Evolutionary conservation across 2,113 vertebrate species (phyloP), one percentile per base, ranked within the genome.

Genomic region (Myotis lucifugus): DNA sequence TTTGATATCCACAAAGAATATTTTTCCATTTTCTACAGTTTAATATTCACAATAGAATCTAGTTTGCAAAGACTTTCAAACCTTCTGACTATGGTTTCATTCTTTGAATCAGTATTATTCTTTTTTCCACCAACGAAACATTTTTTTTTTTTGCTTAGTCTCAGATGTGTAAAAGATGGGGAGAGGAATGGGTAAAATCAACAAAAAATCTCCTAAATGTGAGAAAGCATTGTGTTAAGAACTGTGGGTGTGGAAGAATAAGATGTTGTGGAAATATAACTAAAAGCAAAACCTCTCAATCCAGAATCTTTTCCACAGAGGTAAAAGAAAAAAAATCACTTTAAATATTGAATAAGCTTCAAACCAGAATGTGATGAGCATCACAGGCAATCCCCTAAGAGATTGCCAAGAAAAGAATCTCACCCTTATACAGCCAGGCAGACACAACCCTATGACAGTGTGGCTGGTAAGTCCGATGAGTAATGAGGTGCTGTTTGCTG

Each of bases 121-220:
- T 78, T 78, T 93, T 85, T 46, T 50, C 23, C 21, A 69, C 11
- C 2, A 42, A 87, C 42, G 48, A 19, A 17, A 48, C 3, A 0
- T 6, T 21, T 21, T 56, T 56, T 56, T 56, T 19, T 56, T 42
- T 64, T 3, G 25, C n/a, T 91, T 89, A 8, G 13, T 78, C 69
- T 89, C 34, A 94, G 37, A 64, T 79, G 11, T 81, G 15, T 85
- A 40, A 90, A 89, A 78, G 54, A 81, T 72, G 84, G 61, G 25
- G 52, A 94, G 70, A 46, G 34, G 19, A 78, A 72, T 90, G 29
- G 29, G 48, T 46, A 64, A 46, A 73, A 91, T 61, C 48, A 90
- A 67, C 8, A 12, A 46, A 72, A 56, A 76, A 40, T 25, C 52
- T 76, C 54, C 34, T 37, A 11, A 64, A 29, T 72, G 6, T 70